Percentiles rank a stretch among this genome's conserved stretches.
Evolutionary conservation across 30 jellyfish, hydroid and myxozoan species (phyloP).

Genomic region (Aurelia sp.): DNA sequence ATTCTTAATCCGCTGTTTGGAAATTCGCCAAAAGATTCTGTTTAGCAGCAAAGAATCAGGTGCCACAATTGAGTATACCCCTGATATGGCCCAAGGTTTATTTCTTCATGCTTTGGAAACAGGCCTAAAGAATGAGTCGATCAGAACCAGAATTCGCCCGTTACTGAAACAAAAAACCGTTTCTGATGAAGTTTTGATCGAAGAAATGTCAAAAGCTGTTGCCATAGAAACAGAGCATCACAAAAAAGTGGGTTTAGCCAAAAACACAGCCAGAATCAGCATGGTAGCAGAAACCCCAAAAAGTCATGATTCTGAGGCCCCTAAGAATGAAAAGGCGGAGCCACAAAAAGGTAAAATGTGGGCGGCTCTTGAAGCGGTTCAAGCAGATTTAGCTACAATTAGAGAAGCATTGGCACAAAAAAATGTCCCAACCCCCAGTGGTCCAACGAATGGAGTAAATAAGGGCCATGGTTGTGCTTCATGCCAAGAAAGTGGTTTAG

Average conservation of each 20-base stretch:
- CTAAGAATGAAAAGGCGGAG: neutral
- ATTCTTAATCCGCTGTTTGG: slow-evolving; percentile 33
- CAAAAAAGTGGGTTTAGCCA: slow-evolving; percentile 36
- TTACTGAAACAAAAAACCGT: slow-evolving; percentile 25
- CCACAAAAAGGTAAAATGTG: slow-evolving; percentile 35
- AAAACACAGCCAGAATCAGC: slow-evolving; percentile 30
- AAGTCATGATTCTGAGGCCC: slow-evolving; percentile 7
- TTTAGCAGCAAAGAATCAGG: slow-evolving; percentile 35
- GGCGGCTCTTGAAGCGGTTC: slow-evolving; percentile 22
- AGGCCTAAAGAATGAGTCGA: slow-evolving; percentile 17
- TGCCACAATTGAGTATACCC: slow-evolving; percentile 44
- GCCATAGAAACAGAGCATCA: slow-evolving; percentile 46
- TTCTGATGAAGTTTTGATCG: slow-evolving; percentile 32
- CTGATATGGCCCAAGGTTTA: slow-evolving; percentile 46
- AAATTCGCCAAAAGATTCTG: neutral
- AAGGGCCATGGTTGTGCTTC: slow-evolving; percentile 23
- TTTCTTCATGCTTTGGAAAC: slow-evolving; percentile 58
- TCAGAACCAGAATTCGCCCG: slow-evolving; percentile 17
- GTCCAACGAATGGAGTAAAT: neutral
- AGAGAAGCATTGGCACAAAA: neutral
- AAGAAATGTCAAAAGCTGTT: slow-evolving; percentile 33
- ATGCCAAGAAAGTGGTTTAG: slow-evolving; percentile 18
- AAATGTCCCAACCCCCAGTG: neutral
- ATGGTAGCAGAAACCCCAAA: slow-evolving; percentile 18
- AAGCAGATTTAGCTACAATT: neutral